Evolutionary conservation across 2,797 vertebrate genomes (phyloP), one percentile per base, ranked within the genome.

Genomic region (Danio choprae): DNA sequence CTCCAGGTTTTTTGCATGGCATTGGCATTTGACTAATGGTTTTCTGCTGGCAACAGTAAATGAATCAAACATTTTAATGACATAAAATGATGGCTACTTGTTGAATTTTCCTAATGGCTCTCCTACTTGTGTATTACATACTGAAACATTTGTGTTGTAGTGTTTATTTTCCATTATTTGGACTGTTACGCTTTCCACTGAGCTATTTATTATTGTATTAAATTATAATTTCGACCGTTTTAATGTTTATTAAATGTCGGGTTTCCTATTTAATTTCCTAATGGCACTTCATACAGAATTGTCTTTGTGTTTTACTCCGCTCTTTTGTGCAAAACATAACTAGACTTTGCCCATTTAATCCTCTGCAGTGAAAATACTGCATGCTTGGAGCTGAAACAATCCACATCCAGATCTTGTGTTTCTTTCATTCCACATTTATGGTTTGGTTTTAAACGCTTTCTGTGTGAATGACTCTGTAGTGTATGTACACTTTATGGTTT

Each of bases 171-270:
- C 10, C 3, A 60, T 59, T 48, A 11, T 78, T 69, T 48, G n/a
- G 22, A 46, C 51, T 59, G 63, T 36, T 58, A 13, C 6, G 36
- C 53, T 46, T 58, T 78, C 29, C 78, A 50, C 51, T 69, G 41
- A 51, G 40, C 8, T 50, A 60, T 50, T 41, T 51, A 51, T 51
- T 53, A 12, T 4, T 60, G 2, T 70, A 51, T 41, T 51, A 29
- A 70, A 22, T n/a, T 7, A 15, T 41, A 22, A 51, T 40, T 5
- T 9, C 41, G 10, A 36, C n/a, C 41, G 18, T 62, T 67, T 3
- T 15, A 50, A 20, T 48, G 11, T 0, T 22, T 56, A 16, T 78
- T 60, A 3, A 8, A 46, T 38, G 36, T 36, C 55, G 6, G 4
- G 64, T 75, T 53, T 75, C 36, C 64, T 76, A 44, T 43, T 7